Percentiles rank a stretch among this genome's conserved stretches.
Conservation (phyloP, 2,797 vertebrate species). For the Chromis chromis region DNA sequence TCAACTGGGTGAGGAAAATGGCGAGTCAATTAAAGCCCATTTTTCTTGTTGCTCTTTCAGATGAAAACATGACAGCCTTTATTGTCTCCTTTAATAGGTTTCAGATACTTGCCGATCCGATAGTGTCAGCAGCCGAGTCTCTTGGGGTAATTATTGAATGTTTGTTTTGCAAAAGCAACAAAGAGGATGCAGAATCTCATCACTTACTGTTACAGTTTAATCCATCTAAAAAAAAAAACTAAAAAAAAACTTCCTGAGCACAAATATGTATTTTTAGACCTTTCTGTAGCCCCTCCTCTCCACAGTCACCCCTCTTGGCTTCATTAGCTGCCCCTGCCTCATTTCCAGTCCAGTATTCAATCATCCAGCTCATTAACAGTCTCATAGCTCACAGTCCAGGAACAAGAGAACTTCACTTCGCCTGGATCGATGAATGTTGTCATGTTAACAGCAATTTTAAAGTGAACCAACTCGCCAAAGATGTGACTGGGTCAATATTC, state of each 20-base stretch:
- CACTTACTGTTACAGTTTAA: conserved; percentile 35
- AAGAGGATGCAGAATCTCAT: conserved; percentile 25
- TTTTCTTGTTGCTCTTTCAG: conserved; percentile 26
- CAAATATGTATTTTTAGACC: conserved; percentile 65
- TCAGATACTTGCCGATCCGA: conserved; percentile 8
- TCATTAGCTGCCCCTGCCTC: conserved; percentile 61
- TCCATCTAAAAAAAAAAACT: conserved; percentile 2
- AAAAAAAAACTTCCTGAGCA: conserved; percentile 22
- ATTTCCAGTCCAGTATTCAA: conserved; percentile 65
- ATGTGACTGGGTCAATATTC: conserved; percentile 39
- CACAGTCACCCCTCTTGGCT: conserved; percentile 34
- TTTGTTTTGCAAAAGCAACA: conserved; percentile 46
- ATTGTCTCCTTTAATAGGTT: conserved; percentile 63
- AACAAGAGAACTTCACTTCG: conserved; percentile 38
- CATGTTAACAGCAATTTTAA: conserved; percentile 49
- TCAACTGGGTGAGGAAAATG: conserved; percentile 11
- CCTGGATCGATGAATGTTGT: conserved; percentile 45
- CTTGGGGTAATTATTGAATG: conserved; percentile 35
- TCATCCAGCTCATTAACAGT: conserved; percentile 66
- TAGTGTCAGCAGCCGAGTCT: conserved; percentile 20
- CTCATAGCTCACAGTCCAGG: conserved; percentile 52
- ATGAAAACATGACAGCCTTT: conserved; percentile 41
- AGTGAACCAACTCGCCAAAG: conserved; percentile 24
- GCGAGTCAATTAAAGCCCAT: conserved; percentile 32
- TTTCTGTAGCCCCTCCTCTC: conserved; percentile 12